These are phyloP conservation scores for Drosophila lacicola DNA, from an alignment of 2,888 invertebrate genomes.

Conservation along the genomic window DNA sequence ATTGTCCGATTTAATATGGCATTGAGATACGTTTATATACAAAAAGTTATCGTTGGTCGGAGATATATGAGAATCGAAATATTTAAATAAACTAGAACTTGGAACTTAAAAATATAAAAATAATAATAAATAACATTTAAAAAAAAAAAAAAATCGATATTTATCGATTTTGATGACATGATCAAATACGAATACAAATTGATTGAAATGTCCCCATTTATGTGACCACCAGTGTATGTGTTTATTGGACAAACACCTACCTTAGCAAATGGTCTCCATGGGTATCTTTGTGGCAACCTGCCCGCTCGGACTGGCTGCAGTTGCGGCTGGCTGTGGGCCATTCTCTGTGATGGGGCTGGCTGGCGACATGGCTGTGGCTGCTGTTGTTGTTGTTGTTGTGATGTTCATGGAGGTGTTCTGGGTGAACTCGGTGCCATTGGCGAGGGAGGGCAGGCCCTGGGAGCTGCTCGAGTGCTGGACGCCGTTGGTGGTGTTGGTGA, in stretches of 20 bases:
- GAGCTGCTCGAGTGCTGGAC: constrained; percentile 91
- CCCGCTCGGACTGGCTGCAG: constrained; percentile 4
- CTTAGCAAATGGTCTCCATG: constrained; percentile 88
- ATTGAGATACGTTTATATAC: not conserved
- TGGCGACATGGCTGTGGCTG: constrained; percentile 39
- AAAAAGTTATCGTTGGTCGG: not conserved
- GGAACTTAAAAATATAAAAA: no score
- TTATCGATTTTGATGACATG: no score
- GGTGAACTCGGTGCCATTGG: constrained; percentile 78
- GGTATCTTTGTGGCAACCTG: constrained; percentile 84
- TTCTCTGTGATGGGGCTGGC: constrained; percentile 21
- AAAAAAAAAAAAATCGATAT: no score
- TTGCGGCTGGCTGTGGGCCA: not conserved
- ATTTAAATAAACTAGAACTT: not conserved
- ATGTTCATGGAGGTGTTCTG: constrained; percentile 79
- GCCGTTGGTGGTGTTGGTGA: constrained; percentile 87
- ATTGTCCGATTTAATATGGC: not conserved
- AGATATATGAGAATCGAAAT: not conserved
- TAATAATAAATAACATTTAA: no score
- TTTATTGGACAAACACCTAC: constrained; percentile 50
- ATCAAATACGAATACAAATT: no score
- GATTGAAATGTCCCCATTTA: not conserved
- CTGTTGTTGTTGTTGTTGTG: constrained; percentile 54
- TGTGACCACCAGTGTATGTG: constrained; percentile 1
- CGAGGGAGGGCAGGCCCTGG: constrained; percentile 93